phyloP scores from a whole-genome alignment of 2,797 vertebrate genomes.

The Tinamus major region DNA sequence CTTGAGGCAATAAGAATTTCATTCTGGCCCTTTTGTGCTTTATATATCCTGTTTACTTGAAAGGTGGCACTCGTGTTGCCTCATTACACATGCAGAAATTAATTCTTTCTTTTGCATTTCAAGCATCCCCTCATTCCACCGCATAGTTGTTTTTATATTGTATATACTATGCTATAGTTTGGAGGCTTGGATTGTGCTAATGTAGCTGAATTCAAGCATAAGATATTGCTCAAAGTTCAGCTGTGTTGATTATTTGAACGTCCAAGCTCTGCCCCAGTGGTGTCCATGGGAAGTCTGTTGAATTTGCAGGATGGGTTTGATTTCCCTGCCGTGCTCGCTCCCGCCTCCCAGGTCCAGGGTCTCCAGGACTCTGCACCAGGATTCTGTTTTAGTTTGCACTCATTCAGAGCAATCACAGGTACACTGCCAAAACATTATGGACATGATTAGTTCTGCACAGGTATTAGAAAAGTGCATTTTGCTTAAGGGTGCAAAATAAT shows the following conservation, averaged over 20 bases:
- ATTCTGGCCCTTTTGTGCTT: background rate
- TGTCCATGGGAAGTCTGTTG: background rate
- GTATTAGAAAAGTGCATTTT: background rate
- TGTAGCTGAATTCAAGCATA: background rate
- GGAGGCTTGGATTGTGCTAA: background rate
- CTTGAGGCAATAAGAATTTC: background rate
- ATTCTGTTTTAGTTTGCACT: background rate
- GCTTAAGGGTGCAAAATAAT: background rate
- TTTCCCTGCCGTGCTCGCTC: background rate
- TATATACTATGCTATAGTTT: background rate
- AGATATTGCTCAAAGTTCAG: background rate
- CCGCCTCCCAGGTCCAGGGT: background rate
- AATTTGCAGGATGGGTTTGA: background rate
- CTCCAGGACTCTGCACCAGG: background rate
- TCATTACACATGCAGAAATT: background rate
- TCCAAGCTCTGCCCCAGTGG: background rate
- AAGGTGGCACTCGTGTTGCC: background rate
- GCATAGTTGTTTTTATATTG: background rate
- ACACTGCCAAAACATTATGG: accelerated
- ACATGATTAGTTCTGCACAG: background rate
- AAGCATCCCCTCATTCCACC: background rate
- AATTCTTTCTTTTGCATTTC: background rate
- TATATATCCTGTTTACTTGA: background rate
- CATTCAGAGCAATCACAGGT: background rate
- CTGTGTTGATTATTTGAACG: background rate